Percentiles rank a stretch among this genome's conserved stretches.
phyloP scores from a whole-genome alignment of 53 echinoderm and acorn worm genomes.

The Stichopus horrens region DNA sequence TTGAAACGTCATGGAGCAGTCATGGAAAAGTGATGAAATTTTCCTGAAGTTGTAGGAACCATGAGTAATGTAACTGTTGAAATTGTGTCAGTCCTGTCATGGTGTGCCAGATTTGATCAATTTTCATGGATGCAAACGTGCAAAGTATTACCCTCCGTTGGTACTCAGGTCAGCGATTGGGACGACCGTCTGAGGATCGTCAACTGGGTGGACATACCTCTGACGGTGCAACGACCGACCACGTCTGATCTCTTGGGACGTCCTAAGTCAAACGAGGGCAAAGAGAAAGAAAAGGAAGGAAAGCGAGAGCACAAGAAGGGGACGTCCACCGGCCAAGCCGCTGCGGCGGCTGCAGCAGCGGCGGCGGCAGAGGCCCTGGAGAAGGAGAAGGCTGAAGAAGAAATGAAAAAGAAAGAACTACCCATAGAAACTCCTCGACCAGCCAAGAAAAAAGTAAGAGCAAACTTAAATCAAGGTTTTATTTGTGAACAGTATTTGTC shows the following conservation, averaged over 20 bases:
- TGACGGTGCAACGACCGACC: constrained; percentile 58
- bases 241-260: constrained; percentile 58
- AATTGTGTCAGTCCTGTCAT: no score
- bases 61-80: no score
- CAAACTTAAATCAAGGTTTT: background rate
- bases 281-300: constrained; percentile 73
- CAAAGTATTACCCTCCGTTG: no score
- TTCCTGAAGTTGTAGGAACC: no score
- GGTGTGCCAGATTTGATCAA: no score
- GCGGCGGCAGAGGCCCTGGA: constrained; percentile 65
- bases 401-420: constrained; percentile 72
- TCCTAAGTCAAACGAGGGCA: constrained; percentile 87
- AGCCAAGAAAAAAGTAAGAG: constrained; percentile 88
- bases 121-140: no score
- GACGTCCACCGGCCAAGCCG: constrained; percentile 50
- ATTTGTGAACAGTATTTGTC: background rate
- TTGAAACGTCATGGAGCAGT: no score
- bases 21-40: no score
- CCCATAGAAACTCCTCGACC: constrained; percentile 69
- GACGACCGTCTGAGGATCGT: constrained; percentile 94
- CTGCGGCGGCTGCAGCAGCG: constrained; percentile 62
- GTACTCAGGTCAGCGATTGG: constrained; percentile 81
- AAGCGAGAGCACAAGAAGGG: constrained; percentile 60
- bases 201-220: constrained; percentile 94
- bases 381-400: constrained; percentile 72